These are phyloP conservation scores for Phenganax stokvisi DNA, from an alignment of 92 coral and sea anemone genomes.

Conservation along the genomic window DNA sequence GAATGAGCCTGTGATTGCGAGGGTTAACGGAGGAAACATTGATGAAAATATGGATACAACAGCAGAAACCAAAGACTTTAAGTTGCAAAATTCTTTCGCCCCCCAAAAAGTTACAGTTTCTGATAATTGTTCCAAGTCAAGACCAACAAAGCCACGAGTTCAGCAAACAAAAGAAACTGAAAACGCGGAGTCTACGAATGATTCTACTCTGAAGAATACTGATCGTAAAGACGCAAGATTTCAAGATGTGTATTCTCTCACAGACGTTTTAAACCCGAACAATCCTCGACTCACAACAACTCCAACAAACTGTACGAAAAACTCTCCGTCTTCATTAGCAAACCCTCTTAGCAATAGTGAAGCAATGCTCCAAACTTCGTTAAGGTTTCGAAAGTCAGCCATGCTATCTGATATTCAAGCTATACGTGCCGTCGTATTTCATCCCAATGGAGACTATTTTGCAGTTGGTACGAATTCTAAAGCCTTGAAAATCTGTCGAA, in stretches of 20 bases:
- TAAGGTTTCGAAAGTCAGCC: slow-evolving; percentile 62
- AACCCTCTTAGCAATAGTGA: not conserved
- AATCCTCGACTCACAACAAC: no score
- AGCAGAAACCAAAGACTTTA: no score
- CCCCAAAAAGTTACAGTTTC: no score
- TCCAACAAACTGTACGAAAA: not conserved
- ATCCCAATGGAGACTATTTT: slow-evolving; percentile 76
- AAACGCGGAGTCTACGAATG: not conserved
- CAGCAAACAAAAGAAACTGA: no score
- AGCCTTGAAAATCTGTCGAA: slow-evolving; percentile 68
- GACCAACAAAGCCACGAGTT: no score
- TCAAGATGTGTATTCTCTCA: not conserved
- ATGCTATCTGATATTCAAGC: slow-evolving; percentile 85
- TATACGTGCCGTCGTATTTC: slow-evolving; percentile 85
- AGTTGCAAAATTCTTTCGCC: no score
- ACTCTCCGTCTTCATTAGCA: not conserved
- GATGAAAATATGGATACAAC: no score
- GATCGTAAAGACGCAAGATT: not conserved
- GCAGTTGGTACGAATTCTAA: slow-evolving; percentile 94
- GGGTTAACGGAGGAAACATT: no score
- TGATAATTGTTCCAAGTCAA: no score
- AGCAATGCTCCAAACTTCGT: not conserved
- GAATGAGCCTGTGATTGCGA: no score
- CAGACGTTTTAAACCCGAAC: not conserved
- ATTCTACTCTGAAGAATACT: not conserved